A percentile compares a stretch with the other conserved stretches of the same genome.
phyloP scores from a whole-genome alignment of 2,113 vertebrate genomes.

The Arenaria interpres region DNA sequence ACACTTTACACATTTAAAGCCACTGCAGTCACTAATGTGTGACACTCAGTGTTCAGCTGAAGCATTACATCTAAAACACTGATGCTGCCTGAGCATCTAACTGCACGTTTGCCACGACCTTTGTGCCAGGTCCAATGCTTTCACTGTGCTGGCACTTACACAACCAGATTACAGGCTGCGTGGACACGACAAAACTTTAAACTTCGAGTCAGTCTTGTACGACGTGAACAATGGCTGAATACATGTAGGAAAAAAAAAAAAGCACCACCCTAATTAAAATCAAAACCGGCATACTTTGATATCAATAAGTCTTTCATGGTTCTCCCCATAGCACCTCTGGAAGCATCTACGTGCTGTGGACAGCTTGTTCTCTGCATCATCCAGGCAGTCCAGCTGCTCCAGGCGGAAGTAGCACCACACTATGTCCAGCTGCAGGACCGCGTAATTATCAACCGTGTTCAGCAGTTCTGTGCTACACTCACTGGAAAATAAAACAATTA shows the following conservation, averaged over 20 bases:
- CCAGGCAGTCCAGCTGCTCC: conserved; percentile 85
- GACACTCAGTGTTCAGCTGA: not conserved
- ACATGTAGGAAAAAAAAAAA: not conserved
- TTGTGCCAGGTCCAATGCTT: not conserved
- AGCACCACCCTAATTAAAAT: not conserved
- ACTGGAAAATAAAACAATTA: conserved; percentile 62
- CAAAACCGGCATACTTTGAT: conserved; percentile 83
- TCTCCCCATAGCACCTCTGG: conserved; percentile 88
- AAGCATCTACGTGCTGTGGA: conserved; percentile 86
- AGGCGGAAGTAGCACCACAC: conserved; percentile 93
- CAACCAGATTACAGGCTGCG: not conserved
- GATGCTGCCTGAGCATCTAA: not conserved
- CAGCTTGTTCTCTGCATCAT: conserved; percentile 84
- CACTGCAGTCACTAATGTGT: not conserved
- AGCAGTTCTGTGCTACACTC: conserved; percentile 84
- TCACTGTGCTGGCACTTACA: not conserved
- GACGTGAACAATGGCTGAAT: not conserved
- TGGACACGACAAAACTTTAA: not conserved
- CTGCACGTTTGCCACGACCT: accelerated
- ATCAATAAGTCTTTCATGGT: conserved; percentile 84
- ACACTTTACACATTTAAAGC: not conserved
- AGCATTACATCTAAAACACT: not conserved
- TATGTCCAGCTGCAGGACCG: conserved; percentile 94
- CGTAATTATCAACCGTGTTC: conserved; percentile 89
- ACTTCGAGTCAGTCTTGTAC: not conserved